Evolutionary conservation across 2,888 invertebrate genomes (phyloP).

Genomic region (Pheosia tremula): DNA sequence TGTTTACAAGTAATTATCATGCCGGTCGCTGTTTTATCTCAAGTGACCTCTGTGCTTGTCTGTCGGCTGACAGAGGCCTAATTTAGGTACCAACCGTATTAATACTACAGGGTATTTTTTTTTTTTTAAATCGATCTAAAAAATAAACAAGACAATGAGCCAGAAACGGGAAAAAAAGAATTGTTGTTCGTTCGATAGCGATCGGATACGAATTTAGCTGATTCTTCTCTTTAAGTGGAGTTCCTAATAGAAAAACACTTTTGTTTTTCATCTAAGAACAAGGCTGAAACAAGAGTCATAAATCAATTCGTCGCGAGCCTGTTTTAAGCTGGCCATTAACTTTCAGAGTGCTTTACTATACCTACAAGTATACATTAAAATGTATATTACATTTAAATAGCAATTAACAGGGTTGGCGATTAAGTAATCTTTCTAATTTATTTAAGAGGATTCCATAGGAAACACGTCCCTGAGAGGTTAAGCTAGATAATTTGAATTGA

Average conservation of each 20-base stretch:
- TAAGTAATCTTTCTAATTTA: constrained; percentile 24
- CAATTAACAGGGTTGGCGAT: constrained; percentile 22
- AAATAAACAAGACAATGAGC: too few relatives aligned
- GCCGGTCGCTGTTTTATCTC: constrained; percentile 57
- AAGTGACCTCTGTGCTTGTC: constrained; percentile 48
- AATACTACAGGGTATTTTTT: too few relatives aligned
- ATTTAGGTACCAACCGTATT: constrained; percentile 51
- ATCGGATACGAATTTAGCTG: too few relatives aligned
- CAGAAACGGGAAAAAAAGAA: too few relatives aligned
- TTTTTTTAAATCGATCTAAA: too few relatives aligned
- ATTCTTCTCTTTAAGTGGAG: too few relatives aligned
- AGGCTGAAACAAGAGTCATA: constrained; percentile 28
- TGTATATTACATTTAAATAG: constrained; percentile 14
- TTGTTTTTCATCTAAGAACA: constrained; percentile 24
- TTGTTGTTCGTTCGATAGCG: too few relatives aligned
- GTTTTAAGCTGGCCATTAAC: constrained; percentile 23
- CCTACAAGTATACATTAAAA: too few relatives aligned
- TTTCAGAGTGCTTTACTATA: constrained; percentile 16
- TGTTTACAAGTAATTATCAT: constrained; percentile 73
- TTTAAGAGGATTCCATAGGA: constrained; percentile 20
- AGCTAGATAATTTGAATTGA: constrained; percentile 20
- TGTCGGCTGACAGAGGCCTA: constrained; percentile 51
- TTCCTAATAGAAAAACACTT: background rate
- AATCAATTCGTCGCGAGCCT: constrained; percentile 41
- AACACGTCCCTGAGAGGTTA: constrained; percentile 14